Evolutionary conservation across 2,888 invertebrate species (phyloP), one percentile per base, ranked within the genome.

Genomic region (Stenodera caucasica): DNA sequence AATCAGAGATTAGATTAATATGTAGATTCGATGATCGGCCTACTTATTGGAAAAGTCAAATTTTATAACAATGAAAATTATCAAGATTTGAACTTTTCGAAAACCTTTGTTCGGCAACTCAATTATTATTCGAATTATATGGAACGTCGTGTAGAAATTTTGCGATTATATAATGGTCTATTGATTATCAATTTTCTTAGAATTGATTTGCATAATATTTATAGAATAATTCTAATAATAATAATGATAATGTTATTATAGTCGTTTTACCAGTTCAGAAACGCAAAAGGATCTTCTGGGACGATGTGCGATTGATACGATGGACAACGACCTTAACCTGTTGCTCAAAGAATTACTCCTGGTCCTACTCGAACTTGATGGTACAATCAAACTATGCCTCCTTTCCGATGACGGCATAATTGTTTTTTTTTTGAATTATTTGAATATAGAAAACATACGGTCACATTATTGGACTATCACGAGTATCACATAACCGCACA

Each of bases 281-380:
- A 62, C 49, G 32, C 58, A 62, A 52, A 57, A 55, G 5, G 58
- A 58, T 40, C 62, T 29, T 29, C 62, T 58, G 11, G 58, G 53
- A n/a, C 9, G 32, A 12, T 62, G 55, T 32, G 40, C 51, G 9
- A 54, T 50, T 21, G 61, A 61, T 23, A 55, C 54, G 2, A 61
- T 32, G 0, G 61, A 61, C 12, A 50, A 2, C 5, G 61, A 57
- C 23, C 61, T 18, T 35, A 60, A 51, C 23, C 60, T 52, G 35
- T 56, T 60, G 7, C 56, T 49, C 51, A 51, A 60, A 1, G 60
- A 60, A 49, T 53, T 60, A 29, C 60, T 56, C 23, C 60, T 14
- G 8, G 15, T 37, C 37, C 37, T 7, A 40, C 18, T 40, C 0
- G 37, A 40, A 8, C 9, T 40, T 2, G 15, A 8, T 40, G 37